Conservation (phyloP, 2,113 vertebrate species). For the Arothron firmamentum region DNA sequence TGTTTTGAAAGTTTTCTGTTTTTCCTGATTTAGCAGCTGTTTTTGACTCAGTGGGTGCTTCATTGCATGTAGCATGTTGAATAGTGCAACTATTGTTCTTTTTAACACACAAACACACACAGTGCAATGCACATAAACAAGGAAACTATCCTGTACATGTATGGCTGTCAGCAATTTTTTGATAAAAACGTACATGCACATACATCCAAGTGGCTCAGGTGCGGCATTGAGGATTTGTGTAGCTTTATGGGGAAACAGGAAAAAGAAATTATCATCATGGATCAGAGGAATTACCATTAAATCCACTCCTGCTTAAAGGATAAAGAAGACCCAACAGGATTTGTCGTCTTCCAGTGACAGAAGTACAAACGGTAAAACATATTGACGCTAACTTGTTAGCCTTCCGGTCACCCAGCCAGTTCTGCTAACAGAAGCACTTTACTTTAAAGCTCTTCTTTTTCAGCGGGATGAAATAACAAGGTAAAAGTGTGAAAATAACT, state of each 20-base stretch:
- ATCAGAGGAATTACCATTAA: conserved; percentile 41
- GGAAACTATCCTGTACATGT: conserved; percentile 24
- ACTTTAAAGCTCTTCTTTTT: conserved; percentile 71
- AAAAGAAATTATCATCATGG: conserved; percentile 30
- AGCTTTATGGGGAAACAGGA: conserved; percentile 2
- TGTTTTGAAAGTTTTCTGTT: no score
- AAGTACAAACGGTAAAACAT: conserved; percentile 19
- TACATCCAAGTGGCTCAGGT: not conserved
- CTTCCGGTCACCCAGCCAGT: conserved; percentile 69
- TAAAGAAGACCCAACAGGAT: conserved; percentile 27
- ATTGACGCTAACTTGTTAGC: conserved; percentile 67
- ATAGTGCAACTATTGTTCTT: no score
- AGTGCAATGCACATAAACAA: not conserved
- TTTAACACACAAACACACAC: no score
- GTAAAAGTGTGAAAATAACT: conserved; percentile 70
- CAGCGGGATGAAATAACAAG: conserved; percentile 69
- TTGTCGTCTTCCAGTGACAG: conserved; percentile 28
- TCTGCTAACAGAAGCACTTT: conserved; percentile 76
- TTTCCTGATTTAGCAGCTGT: no score
- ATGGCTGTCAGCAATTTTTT: conserved; percentile 12
- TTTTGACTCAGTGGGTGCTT: no score
- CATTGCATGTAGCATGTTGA: no score
- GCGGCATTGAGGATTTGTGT: conserved; percentile 8
- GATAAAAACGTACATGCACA: conserved; percentile 11
- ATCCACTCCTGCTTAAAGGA: conserved; percentile 27